Evolutionary conservation across 2,113 vertebrate species (phyloP).

Genomic region (Gadus chalcogrammus): DNA sequence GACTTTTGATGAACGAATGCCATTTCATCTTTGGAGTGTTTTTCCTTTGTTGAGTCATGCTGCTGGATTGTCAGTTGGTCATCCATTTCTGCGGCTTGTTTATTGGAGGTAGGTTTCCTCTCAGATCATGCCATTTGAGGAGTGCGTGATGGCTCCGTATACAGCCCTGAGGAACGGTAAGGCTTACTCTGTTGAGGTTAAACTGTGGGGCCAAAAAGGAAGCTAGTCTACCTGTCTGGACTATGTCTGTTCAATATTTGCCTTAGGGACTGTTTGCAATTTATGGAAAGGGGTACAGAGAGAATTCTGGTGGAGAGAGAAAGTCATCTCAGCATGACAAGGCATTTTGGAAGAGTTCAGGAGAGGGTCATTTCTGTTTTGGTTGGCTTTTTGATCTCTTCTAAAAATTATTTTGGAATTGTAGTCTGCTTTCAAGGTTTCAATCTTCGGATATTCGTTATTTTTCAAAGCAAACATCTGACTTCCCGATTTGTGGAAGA

Average conservation of each 20-base stretch:
- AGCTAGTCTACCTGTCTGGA: constrained; percentile 67
- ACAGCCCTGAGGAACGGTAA: constrained; percentile 58
- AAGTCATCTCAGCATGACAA: too few relatives aligned
- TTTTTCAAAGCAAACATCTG: too few relatives aligned
- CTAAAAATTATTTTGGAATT: background rate
- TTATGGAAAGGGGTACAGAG: constrained; percentile 59
- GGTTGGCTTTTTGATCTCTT: background rate
- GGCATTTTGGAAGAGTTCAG: too few relatives aligned
- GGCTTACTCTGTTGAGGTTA: constrained; percentile 55
- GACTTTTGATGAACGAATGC: constrained; percentile 49
- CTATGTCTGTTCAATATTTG: constrained; percentile 73
- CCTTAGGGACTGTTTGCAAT: constrained; percentile 55
- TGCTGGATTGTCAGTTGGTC: constrained; percentile 58
- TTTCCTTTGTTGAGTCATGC: constrained; percentile 40
- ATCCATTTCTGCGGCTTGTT: constrained; percentile 57
- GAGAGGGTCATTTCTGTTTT: too few relatives aligned
- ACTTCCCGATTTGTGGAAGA: too few relatives aligned
- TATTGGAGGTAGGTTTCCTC: constrained; percentile 55
- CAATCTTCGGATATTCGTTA: too few relatives aligned
- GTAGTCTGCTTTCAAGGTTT: background rate
- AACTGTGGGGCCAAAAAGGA: constrained; percentile 55
- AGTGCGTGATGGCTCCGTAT: constrained; percentile 56
- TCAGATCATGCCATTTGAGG: constrained; percentile 66
- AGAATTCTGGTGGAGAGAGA: background rate
- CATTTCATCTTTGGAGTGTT: constrained; percentile 49